phyloP scores from a whole-genome alignment of 2,797 vertebrate species.

The Microcaecilia unicolor region DNA sequence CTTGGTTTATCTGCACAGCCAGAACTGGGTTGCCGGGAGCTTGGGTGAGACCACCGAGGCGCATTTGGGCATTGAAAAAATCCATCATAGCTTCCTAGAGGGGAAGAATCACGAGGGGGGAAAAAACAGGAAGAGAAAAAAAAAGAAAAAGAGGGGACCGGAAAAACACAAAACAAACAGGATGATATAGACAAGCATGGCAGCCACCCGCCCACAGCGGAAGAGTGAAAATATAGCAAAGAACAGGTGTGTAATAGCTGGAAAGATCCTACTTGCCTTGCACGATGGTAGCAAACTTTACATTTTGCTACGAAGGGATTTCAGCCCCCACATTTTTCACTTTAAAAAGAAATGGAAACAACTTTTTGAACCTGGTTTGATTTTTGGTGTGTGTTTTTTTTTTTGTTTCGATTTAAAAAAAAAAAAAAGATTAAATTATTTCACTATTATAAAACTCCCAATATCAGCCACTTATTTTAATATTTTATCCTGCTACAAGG shows the following conservation, averaged over 20 bases:
- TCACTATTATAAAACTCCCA: too few species aligned
- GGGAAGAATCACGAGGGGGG: conserved; percentile 12
- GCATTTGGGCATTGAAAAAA: conserved; percentile 93
- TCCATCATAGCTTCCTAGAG: conserved; percentile 92
- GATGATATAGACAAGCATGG: accelerated
- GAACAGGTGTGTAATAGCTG: conserved; percentile 44
- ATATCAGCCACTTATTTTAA: too few species aligned
- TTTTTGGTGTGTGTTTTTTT: conserved; percentile 6
- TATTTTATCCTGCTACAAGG: too few species aligned
- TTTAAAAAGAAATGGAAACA: conserved; percentile 57
- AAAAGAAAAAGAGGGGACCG: not conserved
- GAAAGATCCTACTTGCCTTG: conserved; percentile 55
- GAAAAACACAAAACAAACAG: not conserved
- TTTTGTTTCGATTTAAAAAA: conserved; percentile 9
- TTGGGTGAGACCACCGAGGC: conserved; percentile 82
- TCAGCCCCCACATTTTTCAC: conserved; percentile 50
- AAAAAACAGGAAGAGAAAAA: conserved; percentile 3
- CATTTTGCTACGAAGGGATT: conserved; percentile 48
- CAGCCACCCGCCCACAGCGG: not conserved
- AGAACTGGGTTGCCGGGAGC: conserved; percentile 87
- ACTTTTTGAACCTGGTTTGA: conserved; percentile 46
- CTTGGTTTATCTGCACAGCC: conserved; percentile 92
- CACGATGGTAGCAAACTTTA: conserved; percentile 49
- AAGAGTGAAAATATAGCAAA: conserved; percentile 29
- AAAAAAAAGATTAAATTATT: too few species aligned